Base-by-base conservation (phyloP, 2,113 vertebrate genomes). In the Camelus dromedarius region DNA sequence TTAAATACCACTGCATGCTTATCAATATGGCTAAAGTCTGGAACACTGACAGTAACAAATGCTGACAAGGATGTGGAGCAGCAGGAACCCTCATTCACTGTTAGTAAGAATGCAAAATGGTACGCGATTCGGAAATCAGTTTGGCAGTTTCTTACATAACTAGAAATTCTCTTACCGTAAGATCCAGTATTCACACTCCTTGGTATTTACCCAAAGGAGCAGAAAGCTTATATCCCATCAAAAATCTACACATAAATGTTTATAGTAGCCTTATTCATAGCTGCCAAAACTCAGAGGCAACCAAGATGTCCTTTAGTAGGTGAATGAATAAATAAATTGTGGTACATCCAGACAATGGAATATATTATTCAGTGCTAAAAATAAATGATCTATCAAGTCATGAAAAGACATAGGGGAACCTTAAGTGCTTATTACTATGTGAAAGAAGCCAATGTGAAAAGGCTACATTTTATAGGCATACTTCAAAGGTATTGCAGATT, bases 371-470 rank as follows among this genome's bases (percentile, higher is more conserved):
- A 73, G 4, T 8, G 12, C 50, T 84, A 60, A 93, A 84, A 85
- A 15, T 9, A 86, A 48, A 70, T 50, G 42, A 64, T 5, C 30
- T 89, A 38, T 89, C 52, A 81, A 80, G 22, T 2, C 26, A 32
- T 26, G 15, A 66, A 32, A 80, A 81, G 6, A 26, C 16, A 3
- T 38, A 18, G 50, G 16, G 1, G 35, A 52, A 82, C 2, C 16
- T 86, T 77, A 81, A 76, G 32, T 76, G 22, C 42, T 6, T 76
- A 83, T 72, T 50, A 22, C 18, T 48, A 85, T 90, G 35, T 72
- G 48, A 70, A 91, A 76, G 67, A 96, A 64, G 8, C 26, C 26
- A 35, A 15, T 80, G 10, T 67, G n/a, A 92, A 96, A 75, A 86
- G 28, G 9, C 12, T 69, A 35, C 30, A n/a, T 6, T 28, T 8